A percentile compares a stretch with the other conserved stretches of the same genome.
phyloP scores from a whole-genome alignment of 2,888 invertebrate genomes.

The Bhutanitis thaidina region DNA sequence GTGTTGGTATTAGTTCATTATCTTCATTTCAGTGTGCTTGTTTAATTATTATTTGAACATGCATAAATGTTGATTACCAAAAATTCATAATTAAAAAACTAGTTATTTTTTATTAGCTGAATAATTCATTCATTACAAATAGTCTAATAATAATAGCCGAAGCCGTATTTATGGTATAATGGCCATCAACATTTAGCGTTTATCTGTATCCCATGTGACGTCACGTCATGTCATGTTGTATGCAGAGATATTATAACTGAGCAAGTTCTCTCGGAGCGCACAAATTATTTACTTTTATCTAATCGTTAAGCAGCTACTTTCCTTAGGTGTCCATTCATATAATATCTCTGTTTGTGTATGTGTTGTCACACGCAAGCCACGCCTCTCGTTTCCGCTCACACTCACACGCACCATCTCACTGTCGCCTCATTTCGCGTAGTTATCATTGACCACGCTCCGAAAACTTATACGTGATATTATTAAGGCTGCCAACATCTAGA shows the following conservation, averaged over 20 bases:
- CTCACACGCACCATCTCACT: slow-evolving; percentile 76
- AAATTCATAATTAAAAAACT: background rate
- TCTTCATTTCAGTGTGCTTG: background rate
- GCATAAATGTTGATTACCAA: background rate
- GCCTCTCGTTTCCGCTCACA: slow-evolving; percentile 76
- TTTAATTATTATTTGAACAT: background rate
- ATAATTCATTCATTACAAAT: too few species aligned
- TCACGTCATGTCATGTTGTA: background rate
- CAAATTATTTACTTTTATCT: background rate
- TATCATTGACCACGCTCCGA: slow-evolving; percentile 41
- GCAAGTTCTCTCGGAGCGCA: background rate
- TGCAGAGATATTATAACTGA: slow-evolving; percentile 7
- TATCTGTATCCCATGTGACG: background rate
- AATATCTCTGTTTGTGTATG: slow-evolving; percentile 35
- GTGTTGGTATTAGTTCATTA: background rate
- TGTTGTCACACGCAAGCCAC: slow-evolving; percentile 64
- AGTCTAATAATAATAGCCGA: background rate
- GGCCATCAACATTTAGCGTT: background rate
- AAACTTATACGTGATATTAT: slow-evolving; percentile 3
- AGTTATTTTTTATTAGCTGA: too few species aligned
- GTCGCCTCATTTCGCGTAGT: slow-evolving; percentile 68
- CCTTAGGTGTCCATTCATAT: slow-evolving; percentile 5
- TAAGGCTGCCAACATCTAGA: slow-evolving; percentile 24
- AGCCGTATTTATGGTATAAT: background rate
- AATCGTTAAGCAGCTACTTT: background rate